Percentiles rank a stretch among this genome's conserved stretches.
phyloP scores from a whole-genome alignment of 2,797 vertebrate species.

The Bradypodion pumilum region DNA sequence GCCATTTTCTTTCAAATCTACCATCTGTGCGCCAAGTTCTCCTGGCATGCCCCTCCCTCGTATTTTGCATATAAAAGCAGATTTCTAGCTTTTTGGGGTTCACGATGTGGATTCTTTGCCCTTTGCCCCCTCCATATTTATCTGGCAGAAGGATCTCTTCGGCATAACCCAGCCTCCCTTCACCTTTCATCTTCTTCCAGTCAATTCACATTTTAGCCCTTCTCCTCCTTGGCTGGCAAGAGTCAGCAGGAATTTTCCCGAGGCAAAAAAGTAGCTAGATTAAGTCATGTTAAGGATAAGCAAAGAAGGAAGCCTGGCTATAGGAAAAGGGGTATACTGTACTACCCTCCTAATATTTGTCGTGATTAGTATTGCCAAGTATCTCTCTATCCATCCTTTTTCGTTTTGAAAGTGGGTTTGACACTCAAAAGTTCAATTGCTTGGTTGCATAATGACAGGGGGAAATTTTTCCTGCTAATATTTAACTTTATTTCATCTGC shows the following conservation, averaged over 20 bases:
- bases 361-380: neutral
- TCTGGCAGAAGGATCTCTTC: neutral
- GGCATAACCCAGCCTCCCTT: neutral
- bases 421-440: neutral
- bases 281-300: neutral
- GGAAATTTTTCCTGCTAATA: neutral
- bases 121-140: neutral
- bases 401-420: neutral
- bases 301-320: neutral
- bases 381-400: too few species aligned
- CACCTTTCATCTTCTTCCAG: neutral
- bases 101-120: neutral
- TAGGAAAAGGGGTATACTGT: neutral
- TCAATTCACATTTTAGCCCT: conserved; percentile 15
- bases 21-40: neutral
- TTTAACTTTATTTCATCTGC: neutral
- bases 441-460: too few species aligned
- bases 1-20: neutral
- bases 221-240: neutral
- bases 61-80: neutral
- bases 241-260: neutral
- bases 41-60: neutral
- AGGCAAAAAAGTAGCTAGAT: neutral
- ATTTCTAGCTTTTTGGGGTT: neutral
- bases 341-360: neutral